Evolutionary conservation across 2,888 invertebrate genomes (phyloP).

Genomic region (Trichopria drosophilae): DNA sequence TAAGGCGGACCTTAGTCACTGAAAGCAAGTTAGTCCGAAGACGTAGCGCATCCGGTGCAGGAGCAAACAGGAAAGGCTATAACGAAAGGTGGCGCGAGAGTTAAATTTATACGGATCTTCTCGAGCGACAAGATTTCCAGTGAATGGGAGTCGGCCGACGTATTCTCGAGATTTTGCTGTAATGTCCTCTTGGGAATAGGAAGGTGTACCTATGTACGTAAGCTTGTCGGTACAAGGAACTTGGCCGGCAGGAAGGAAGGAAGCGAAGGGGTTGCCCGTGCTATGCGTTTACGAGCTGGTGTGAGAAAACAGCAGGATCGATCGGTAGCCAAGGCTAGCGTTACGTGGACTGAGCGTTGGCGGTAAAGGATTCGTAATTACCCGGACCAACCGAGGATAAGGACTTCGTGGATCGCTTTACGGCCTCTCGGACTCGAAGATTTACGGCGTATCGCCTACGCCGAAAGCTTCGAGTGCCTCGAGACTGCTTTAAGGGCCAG

Average conservation of each 20-base stretch:
- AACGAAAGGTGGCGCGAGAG: too few species aligned
- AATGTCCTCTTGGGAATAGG: slow-evolving; percentile 29
- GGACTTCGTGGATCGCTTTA: slow-evolving; percentile 43
- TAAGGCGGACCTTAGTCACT: too few species aligned
- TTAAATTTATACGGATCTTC: too few species aligned
- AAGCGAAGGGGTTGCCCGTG: slow-evolving; percentile 26
- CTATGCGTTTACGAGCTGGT: slow-evolving; percentile 30
- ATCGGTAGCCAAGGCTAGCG: slow-evolving; percentile 29
- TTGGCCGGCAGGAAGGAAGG: slow-evolving; percentile 24
- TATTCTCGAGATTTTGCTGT: slow-evolving; percentile 25
- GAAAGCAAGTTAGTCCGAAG: too few species aligned
- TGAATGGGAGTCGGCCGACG: slow-evolving; percentile 32
- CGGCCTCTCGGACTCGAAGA: slow-evolving; percentile 45
- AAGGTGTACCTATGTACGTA: slow-evolving; percentile 8
- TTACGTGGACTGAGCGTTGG: slow-evolving; percentile 22
- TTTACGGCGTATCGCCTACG: slow-evolving; percentile 51
- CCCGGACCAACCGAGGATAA: slow-evolving; percentile 42
- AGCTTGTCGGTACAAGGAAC: too few species aligned
- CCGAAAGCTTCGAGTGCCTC: slow-evolving; percentile 27
- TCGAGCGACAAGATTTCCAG: too few species aligned
- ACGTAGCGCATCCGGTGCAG: too few species aligned
- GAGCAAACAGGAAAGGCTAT: too few species aligned
- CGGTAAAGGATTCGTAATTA: slow-evolving; percentile 52
- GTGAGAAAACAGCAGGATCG: slow-evolving; percentile 38
- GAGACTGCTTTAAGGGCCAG: slow-evolving; percentile 28